Evolutionary conservation across 2,888 invertebrate species (phyloP), one percentile per base, ranked within the genome.

Genomic region (Tubulanus polymorphus): DNA sequence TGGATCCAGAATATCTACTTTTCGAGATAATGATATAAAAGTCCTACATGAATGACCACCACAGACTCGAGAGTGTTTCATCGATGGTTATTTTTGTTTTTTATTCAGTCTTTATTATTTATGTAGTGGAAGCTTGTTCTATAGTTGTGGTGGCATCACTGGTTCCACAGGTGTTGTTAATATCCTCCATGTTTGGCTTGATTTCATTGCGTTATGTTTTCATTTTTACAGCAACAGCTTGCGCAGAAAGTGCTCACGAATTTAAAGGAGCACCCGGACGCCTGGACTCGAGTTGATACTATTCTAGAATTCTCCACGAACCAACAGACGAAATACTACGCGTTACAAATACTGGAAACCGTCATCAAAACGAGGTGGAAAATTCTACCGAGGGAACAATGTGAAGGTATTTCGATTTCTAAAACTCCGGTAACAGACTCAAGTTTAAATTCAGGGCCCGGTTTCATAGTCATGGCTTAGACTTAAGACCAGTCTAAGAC

Each of bases 341-440:
- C 96, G 46, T 84, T 99, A 72, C 99, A 99, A 85, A 99, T 99
- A 78, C 83, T 99, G 73, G 99, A 99, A 82, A 93, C 93, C 84
- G 94, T 97, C 8, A 97, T 99, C 73, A 95, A 96, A 83, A 95
- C 96, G 23, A 84, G 93, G 78, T 99, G 99, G 99, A 97, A 97
- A 87, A 93, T 94, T 61, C 83, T 99, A 72, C 97, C 99, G 37
- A 85, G 94, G 79, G 93, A 94, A 81, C 99, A 99, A 79, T 96
- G 99, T 82, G 97, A 99, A 83, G 85, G 83, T 83, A 61, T n/a
- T n/a, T n/a, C n/a, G n/a, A 53, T 48, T 35, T 28, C 23, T 29
- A 20, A 20, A 37, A 23, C 23, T 25, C 41, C 15, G 8, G 20
- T 41, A 25, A 37, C 12, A 20, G 15, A 12, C n/a, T n/a, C n/a